Evolutionary conservation across 2,113 vertebrate species (phyloP).

Genomic region (Platysteira castanea): DNA sequence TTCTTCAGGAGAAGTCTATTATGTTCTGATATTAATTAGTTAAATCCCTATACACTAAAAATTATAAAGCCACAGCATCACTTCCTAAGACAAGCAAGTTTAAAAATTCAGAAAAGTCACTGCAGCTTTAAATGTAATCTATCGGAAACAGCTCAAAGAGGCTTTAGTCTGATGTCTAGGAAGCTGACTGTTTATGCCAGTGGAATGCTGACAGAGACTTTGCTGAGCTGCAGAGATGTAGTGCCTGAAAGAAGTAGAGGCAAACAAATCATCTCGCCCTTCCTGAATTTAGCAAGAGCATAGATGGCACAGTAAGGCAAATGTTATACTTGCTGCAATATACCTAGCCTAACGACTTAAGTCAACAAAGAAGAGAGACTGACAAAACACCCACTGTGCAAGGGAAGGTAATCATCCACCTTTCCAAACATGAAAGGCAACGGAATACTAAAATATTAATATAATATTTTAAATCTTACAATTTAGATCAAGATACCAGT

Average conservation of each 20-base stretch:
- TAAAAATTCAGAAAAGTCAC: not conserved
- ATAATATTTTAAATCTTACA: constrained; percentile 81
- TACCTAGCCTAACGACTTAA: not conserved
- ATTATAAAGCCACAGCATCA: not conserved
- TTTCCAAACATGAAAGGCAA: not conserved
- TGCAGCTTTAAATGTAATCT: not conserved
- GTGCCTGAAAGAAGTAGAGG: not conserved
- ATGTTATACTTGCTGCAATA: not conserved
- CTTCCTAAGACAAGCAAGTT: not conserved
- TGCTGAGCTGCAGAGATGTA: not conserved
- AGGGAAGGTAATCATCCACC: not conserved
- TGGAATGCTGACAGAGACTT: not conserved
- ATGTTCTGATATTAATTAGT: not conserved
- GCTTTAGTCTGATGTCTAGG: not conserved
- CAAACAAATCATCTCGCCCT: not conserved
- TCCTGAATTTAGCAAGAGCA: not conserved
- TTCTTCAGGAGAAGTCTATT: not conserved
- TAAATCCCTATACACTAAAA: not conserved
- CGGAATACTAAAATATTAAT: not conserved
- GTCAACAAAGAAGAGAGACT: not conserved
- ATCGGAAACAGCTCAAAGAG: not conserved
- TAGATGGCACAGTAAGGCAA: not conserved
- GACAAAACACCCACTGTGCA: not conserved
- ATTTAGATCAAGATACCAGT: constrained; percentile 97
- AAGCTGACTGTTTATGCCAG: not conserved